phyloP scores from a whole-genome alignment of 2,113 vertebrate genomes.

The Cynopterus brachyotis region DNA sequence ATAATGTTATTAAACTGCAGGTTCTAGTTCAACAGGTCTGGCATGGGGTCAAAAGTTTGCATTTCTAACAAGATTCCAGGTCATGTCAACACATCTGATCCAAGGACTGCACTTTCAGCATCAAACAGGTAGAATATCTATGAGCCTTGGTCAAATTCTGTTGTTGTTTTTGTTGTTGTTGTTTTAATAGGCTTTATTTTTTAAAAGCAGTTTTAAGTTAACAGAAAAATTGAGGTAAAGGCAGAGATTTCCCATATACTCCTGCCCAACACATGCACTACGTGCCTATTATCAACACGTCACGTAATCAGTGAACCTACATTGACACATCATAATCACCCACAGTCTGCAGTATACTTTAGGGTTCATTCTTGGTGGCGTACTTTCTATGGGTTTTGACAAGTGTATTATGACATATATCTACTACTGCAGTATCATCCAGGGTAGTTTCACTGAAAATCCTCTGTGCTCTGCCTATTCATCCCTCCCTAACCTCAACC shows the following conservation, averaged over 20 bases:
- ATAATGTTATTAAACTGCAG: background rate
- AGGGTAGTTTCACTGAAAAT: background rate
- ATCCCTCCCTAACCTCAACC: background rate
- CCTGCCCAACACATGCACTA: background rate
- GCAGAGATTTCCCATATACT: background rate
- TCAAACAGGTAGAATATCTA: background rate
- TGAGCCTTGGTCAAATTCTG: background rate
- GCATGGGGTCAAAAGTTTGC: background rate
- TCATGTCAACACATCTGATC: background rate
- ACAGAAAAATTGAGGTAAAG: background rate
- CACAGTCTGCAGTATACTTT: fast-evolving
- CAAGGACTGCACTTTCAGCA: background rate
- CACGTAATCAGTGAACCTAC: fast-evolving
- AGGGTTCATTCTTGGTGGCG: background rate
- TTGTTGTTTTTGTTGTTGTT: too few species aligned
- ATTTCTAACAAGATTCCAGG: background rate
- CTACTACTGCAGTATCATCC: too few species aligned
- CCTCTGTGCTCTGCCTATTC: too few species aligned
- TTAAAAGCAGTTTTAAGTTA: background rate
- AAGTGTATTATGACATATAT: background rate
- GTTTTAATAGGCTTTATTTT: background rate
- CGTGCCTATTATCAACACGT: background rate
- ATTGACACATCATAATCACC: too few species aligned
- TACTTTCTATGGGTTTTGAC: background rate
- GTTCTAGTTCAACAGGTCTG: background rate